Evolutionary conservation across 2,113 vertebrate species (phyloP).

Genomic region (Siphamia tubifer): DNA sequence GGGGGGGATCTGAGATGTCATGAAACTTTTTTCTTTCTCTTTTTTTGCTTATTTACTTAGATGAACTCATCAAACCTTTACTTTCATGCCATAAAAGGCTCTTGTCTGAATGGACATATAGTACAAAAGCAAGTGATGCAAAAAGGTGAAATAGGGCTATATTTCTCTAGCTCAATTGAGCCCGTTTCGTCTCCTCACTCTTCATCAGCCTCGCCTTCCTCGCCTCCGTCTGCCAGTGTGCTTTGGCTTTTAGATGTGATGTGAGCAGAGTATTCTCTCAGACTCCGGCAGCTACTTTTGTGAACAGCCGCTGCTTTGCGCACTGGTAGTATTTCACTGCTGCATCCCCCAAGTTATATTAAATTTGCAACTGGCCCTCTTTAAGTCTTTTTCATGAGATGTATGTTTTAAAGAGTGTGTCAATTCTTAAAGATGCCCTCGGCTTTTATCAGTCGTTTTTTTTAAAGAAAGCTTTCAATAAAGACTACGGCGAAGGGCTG

Average conservation of each 20-base stretch:
- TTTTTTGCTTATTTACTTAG: constrained; percentile 86
- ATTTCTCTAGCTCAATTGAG: constrained; percentile 67
- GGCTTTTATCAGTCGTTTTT: constrained; percentile 73
- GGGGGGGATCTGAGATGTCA: constrained; percentile 54
- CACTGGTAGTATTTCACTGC: constrained; percentile 69
- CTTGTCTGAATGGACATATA: constrained; percentile 70
- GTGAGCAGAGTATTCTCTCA: constrained; percentile 72
- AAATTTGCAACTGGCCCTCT: constrained; percentile 78
- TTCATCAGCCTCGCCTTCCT: constrained; percentile 70
- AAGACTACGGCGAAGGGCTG: constrained; percentile 56
- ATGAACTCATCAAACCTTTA: constrained; percentile 66
- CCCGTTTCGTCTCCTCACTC: constrained; percentile 69
- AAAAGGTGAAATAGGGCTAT: constrained; percentile 79
- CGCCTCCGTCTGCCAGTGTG: constrained; percentile 61
- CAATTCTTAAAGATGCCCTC: constrained; percentile 78
- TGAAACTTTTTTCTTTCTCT: constrained; percentile 78
- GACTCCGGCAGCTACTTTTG: constrained; percentile 70
- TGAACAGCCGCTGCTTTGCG: constrained; percentile 54
- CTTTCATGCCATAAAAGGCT: constrained; percentile 77
- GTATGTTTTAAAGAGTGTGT: constrained; percentile 79
- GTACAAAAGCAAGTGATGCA: constrained; percentile 80
- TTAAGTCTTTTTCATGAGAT: constrained; percentile 77
- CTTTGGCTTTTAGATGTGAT: constrained; percentile 73
- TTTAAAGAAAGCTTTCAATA: constrained; percentile 68
- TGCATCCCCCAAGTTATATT: constrained; percentile 77